Evolutionary conservation across 2,888 invertebrate genomes (phyloP), one percentile per base, ranked within the genome.

Genomic region (Hemistola chrysoprasaria): DNA sequence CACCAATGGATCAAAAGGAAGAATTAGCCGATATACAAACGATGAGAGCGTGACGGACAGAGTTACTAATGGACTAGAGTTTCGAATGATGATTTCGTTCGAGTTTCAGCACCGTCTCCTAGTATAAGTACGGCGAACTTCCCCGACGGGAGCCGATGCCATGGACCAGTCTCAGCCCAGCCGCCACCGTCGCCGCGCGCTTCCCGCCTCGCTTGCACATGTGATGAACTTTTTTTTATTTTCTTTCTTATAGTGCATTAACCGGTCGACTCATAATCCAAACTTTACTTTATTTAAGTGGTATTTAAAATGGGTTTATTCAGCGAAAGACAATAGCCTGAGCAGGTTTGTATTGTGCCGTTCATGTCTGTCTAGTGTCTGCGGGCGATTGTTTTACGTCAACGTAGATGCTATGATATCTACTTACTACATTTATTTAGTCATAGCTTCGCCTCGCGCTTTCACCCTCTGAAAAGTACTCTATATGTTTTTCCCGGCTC

Each of bases 181-280:
- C 70, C 71, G 49, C 56, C 65, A 66, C 52, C 56, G 49, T 49
- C 41, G 43, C 55, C 59, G 66, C 64, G 65, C 62, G 66, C 62
- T 69, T 64, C 29, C 54, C 50, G 41, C 46, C 55, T 53, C 51
- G 43, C 56, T 58, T 53, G 47, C 70, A 74, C 72, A 76, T 78
- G 76, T 80, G 73, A 62, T 62, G 63, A 81, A 83, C 80, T 82
- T 84, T 82, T 78, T 74, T 73, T 62, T 56, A 35, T 37, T 40
- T 33, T 9, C 40, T 25, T 21, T 44, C 43, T 50, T 51, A 65
- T 53, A 69, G 77, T 80, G 72, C 66, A 71, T 72, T 82, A 70
- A 61, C 59, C 53, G 54, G 54, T 57, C 43, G 56, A 61, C 4
- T 20, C 16, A 30, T 29, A 36, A 31, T 37, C 31, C 5, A 27